Conservation (phyloP, 1,140 invertebrate genomes). For the Zeugodacus cucurbitae region DNA sequence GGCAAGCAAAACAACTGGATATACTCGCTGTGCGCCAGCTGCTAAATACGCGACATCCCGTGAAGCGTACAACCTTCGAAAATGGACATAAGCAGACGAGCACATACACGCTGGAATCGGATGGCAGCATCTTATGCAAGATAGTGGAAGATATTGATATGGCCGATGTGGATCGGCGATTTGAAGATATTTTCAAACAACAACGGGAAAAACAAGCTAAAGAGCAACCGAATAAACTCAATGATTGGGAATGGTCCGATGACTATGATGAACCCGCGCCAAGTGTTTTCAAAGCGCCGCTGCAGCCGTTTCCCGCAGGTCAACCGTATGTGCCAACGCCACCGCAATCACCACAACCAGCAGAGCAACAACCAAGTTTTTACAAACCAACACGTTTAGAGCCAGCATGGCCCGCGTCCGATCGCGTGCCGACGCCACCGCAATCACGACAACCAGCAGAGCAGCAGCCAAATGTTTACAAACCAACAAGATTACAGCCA, state of each 20-base stretch:
- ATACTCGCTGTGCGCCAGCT: neutral
- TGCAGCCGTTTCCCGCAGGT: neutral
- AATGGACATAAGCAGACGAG: conserved; percentile 28
- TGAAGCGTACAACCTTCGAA: neutral
- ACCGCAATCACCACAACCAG: neutral
- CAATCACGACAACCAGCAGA: neutral
- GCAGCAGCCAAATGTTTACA: neutral
- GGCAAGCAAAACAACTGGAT: neutral
- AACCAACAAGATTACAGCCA: neutral
- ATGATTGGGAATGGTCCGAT: neutral
- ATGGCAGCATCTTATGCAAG: conserved; percentile 3
- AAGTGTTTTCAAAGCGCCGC: neutral
- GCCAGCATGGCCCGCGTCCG: too few relatives aligned
- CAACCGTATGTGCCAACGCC: neutral
- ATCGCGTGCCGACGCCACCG: neutral
- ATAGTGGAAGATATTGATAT: conserved; percentile 2
- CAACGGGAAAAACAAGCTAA: neutral
- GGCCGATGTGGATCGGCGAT: neutral
- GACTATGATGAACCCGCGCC: neutral
- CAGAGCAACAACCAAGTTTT: neutral
- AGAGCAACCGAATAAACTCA: neutral
- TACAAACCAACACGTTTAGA: neutral
- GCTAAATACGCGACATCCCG: neutral
- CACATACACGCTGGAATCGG: neutral
- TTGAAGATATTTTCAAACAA: neutral